Conservation (phyloP, 2,797 vertebrate genomes). For the Cossypha polioptera region DNA sequence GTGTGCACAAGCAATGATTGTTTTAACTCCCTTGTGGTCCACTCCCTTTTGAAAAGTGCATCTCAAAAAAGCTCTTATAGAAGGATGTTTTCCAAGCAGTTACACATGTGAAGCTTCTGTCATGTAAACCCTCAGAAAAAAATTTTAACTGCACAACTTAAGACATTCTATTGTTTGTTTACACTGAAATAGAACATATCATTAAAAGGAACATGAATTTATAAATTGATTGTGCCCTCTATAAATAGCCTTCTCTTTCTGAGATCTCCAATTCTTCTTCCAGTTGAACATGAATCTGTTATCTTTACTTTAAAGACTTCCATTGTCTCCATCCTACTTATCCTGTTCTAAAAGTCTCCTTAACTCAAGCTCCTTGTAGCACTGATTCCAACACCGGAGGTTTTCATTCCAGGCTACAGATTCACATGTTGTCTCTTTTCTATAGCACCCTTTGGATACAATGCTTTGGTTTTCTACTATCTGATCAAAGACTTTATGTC, state of each 20-base stretch:
- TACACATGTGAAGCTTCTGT: background rate
- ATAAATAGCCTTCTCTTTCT: background rate
- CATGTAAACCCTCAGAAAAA: background rate
- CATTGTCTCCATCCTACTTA: background rate
- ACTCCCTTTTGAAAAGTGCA: background rate
- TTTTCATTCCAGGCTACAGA: background rate
- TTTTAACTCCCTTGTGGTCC: background rate
- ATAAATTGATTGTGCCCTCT: background rate
- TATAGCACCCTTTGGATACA: background rate
- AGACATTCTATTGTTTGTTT: background rate
- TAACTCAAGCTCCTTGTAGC: background rate
- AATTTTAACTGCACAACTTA: background rate
- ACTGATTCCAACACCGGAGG: background rate
- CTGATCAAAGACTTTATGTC: background rate
- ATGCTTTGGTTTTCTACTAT: background rate
- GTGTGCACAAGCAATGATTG: background rate
- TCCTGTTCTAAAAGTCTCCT: background rate
- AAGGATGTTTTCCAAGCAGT: background rate
- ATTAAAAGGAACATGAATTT: background rate
- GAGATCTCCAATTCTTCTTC: background rate
- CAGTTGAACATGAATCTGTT: background rate
- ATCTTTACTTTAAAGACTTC: background rate
- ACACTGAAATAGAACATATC: background rate
- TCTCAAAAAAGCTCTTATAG: background rate
- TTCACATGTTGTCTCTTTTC: background rate